These are phyloP conservation scores for Paracanthobrama guichenoti DNA, from an alignment of 2,113 vertebrate genomes.

Conservation along the genomic window DNA sequence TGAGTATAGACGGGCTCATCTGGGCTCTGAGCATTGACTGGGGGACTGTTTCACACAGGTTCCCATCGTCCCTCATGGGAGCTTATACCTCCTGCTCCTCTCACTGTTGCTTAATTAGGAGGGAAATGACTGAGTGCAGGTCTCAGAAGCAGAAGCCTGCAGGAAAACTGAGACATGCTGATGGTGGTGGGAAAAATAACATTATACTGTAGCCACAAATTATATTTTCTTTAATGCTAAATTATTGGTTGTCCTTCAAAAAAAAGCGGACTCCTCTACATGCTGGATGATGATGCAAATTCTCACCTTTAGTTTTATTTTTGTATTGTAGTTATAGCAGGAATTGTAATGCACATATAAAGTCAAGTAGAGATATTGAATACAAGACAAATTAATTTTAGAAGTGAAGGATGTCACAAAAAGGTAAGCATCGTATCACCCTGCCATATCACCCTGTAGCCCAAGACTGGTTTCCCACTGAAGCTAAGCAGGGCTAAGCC, in stretches of 20 bases:
- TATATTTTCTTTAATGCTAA: not conserved
- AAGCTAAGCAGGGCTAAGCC: too few relatives aligned
- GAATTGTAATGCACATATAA: not conserved
- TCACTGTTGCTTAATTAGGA: slow-evolving; percentile 25
- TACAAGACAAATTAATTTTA: not conserved
- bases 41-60: slow-evolving; percentile 1
- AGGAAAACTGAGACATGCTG: not conserved
- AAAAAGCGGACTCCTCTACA: slow-evolving; percentile 21
- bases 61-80: not conserved
- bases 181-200: too few relatives aligned
- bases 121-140: not conserved
- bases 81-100: not conserved
- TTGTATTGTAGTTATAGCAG: not conserved
- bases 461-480: too few relatives aligned
- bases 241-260: not conserved
- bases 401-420: too few relatives aligned
- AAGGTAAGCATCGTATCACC: not conserved
- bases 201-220: not conserved
- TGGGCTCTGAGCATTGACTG: not conserved
- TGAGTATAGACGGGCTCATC: not conserved
- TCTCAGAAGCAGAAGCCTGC: not conserved
- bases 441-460: too few relatives aligned
- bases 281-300: not conserved
- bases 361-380: too few relatives aligned
- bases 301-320: not conserved